These are phyloP conservation scores for Bombus superbus DNA, from an alignment of 1,140 invertebrate genomes.

Conservation along the genomic window DNA sequence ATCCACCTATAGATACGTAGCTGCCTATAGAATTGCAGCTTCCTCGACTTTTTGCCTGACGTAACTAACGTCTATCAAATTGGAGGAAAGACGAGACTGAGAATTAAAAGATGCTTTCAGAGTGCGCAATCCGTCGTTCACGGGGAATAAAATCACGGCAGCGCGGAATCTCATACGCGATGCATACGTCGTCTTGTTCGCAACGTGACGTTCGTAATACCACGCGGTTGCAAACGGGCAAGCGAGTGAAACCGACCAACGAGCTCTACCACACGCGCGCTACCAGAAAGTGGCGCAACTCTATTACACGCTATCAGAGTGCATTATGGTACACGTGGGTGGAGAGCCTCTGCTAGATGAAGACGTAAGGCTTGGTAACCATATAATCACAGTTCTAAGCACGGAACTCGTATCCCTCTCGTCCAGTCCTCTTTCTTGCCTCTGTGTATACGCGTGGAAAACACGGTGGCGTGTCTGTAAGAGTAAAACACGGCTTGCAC, in stretches of 20 bases:
- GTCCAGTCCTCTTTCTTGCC: conserved; percentile 32
- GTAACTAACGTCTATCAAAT: not conserved
- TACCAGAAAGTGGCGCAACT: conserved; percentile 72
- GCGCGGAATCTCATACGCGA: conserved; percentile 32
- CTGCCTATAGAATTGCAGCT: too few species aligned
- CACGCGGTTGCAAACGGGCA: not conserved
- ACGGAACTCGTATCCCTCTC: conserved; percentile 36
- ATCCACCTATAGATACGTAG: too few species aligned
- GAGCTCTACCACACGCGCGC: not conserved
- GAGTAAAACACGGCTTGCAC: conserved; percentile 71
- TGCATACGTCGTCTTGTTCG: conserved; percentile 25
- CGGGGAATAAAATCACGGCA: not conserved
- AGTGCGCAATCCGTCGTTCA: not conserved
- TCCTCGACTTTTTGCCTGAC: too few species aligned
- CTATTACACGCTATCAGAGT: conserved; percentile 73
- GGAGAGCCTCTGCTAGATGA: conserved; percentile 67
- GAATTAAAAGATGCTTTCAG: not conserved
- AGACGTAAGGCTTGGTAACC: conserved; percentile 69
- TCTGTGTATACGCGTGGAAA: conserved; percentile 16
- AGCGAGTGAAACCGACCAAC: not conserved
- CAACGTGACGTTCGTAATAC: conserved; percentile 38
- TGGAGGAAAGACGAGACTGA: not conserved
- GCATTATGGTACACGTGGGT: conserved; percentile 66
- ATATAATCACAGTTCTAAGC: conserved; percentile 70
- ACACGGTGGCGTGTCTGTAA: conserved; percentile 37